Base-by-base conservation (phyloP, 2,888 invertebrate species). In the Athalia cordata region DNA sequence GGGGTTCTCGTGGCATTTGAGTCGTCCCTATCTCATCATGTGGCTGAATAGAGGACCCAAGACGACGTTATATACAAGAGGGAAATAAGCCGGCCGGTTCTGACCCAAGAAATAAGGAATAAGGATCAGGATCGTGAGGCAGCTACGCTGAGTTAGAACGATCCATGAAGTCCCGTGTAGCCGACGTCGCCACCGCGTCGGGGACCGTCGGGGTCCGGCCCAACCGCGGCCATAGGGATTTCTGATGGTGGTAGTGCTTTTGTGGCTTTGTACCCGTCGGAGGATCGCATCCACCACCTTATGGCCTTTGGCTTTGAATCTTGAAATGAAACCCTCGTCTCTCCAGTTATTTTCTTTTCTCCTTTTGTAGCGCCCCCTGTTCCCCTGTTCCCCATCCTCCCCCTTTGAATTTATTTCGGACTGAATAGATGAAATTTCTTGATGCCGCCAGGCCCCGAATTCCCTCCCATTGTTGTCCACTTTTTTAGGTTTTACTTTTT, bases 61-160 rank as follows among this genome's bases (percentile, higher is more conserved):
- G 29, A 29, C 29, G 29, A 29, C 29, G 29, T 81, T 79, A 79
- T 81, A 76, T 78, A 75, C 67, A 65, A 82, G 78, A 64, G 65
- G 75, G 65, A 76, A 79, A 74, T 74, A 81, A 80, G 82, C 79
- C 75, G 78, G 79, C 76, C 65, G 79, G 74, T 29, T 29, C 78
- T 74, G 78, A 77, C 77, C 77, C 61, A 72, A 70, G 68, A 70
- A 72, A 72, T 72, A 72, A 72, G 72, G 72, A 72, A 59, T 72
- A 50, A 62, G 62, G 75, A 75, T 75, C 62, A 50, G 75, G 75
- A 59, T 72, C 78, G 64, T 77, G 66, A 62, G 80, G 78, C 29
- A 29, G 29, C 82, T 82, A 84, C 83, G 84, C 82, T 82, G 81
- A 81, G 86, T 87, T 87, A 87, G 85, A 83, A 80, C 82, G 29